Conservation (phyloP, 2,888 invertebrate genomes). For the Morpho achilles region DNA sequence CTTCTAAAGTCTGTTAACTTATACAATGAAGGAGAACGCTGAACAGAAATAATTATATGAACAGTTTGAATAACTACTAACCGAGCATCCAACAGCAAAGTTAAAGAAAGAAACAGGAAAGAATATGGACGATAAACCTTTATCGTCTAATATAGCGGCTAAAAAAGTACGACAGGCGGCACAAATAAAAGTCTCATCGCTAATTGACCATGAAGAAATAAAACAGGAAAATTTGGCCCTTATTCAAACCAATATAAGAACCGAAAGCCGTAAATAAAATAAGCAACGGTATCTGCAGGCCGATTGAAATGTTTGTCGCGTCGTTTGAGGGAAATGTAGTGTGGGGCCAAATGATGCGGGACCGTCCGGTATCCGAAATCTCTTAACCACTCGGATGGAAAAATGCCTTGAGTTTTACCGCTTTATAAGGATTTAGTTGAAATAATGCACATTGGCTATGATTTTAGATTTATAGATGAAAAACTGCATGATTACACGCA, state of each 20-base stretch:
- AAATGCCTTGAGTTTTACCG: conserved; percentile 17
- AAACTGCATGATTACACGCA: not conserved
- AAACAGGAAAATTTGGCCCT: conserved; percentile 9
- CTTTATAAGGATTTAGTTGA: conserved; percentile 6
- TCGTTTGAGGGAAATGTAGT: conserved; percentile 43
- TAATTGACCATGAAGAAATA: conserved; percentile 7
- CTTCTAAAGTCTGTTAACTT: no score
- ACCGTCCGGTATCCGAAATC: conserved; percentile 24
- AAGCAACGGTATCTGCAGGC: conserved; percentile 33
- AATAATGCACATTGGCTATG: not conserved
- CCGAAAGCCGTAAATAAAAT: conserved; percentile 32
- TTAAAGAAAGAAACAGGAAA: no score
- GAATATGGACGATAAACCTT: no score
- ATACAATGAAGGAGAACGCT: no score
- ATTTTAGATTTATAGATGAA: not conserved
- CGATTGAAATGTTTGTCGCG: conserved; percentile 43
- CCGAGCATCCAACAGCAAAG: no score
- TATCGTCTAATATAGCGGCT: no score
- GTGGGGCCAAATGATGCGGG: conserved; percentile 39
- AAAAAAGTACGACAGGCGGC: not conserved
- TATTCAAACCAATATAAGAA: conserved; percentile 12
- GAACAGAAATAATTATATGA: no score
- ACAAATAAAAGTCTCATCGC: conserved; percentile 1
- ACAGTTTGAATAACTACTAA: no score
- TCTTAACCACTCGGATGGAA: conserved; percentile 20